phyloP scores from a whole-genome alignment of 2,113 vertebrate genomes.

The Indicator maculatus region DNA sequence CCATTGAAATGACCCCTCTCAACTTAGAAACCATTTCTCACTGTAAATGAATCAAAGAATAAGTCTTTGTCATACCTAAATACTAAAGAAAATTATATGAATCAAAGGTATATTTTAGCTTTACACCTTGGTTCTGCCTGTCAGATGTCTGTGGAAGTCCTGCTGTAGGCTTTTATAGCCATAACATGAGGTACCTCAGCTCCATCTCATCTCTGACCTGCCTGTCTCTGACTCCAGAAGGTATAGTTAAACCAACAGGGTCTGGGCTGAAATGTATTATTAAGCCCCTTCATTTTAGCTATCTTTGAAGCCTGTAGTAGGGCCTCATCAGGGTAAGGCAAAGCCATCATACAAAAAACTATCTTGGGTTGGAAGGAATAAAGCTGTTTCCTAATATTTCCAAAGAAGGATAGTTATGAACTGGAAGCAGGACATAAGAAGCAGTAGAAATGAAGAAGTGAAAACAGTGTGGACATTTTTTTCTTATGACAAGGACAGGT shows the following conservation, averaged over 20 bases:
- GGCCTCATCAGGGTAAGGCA: neutral
- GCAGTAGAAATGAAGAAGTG: neutral
- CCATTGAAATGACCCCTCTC: neutral
- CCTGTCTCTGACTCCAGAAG: neutral
- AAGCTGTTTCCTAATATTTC: neutral
- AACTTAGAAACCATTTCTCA: neutral
- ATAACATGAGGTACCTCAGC: neutral
- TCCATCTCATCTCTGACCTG: neutral
- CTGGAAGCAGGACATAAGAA: neutral
- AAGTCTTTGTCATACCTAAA: neutral
- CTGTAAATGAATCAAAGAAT: neutral
- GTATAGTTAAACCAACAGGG: neutral
- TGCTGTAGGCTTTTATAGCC: neutral
- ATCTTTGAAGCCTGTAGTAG: neutral
- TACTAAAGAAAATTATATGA: neutral
- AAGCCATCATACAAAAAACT: neutral
- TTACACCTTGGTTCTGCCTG: neutral
- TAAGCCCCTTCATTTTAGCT: neutral
- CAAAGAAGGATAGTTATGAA: neutral
- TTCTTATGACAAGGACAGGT: conserved; percentile 24
- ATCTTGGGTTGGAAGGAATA: neutral
- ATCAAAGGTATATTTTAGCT: neutral
- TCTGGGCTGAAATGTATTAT: neutral
- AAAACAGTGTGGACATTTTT: conserved; percentile 32
- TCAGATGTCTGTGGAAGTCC: neutral